A percentile compares a stretch with the other conserved stretches of the same genome.
phyloP scores from a whole-genome alignment of 2,113 vertebrate species.

The Corydoras maculifer region DNA sequence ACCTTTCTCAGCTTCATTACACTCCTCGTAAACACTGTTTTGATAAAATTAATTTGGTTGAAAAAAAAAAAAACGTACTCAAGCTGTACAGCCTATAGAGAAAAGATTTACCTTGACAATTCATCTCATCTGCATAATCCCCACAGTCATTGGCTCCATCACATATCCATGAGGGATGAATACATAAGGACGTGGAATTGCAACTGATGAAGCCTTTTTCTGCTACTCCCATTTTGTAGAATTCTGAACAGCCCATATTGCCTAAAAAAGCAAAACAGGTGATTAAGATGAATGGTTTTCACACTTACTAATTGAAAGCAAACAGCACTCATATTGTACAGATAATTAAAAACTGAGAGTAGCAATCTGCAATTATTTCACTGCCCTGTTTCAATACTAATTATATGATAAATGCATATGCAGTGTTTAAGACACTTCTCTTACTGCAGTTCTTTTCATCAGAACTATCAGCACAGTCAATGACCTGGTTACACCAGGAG shows the following conservation, averaged over 20 bases:
- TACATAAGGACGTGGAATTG: conserved; percentile 91
- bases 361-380: no score
- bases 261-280: conserved; percentile 62
- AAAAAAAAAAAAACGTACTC: conserved; percentile 38
- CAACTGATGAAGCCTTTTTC: conserved; percentile 87
- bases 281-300: neutral
- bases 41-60: conserved; percentile 40
- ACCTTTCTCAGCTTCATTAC: conserved; percentile 42
- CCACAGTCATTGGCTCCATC: conserved; percentile 97
- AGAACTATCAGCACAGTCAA: conserved; percentile 89
- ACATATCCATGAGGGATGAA: conserved; percentile 90
- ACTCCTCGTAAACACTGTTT: conserved; percentile 41
- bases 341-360: no score
- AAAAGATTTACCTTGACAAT: conserved; percentile 86
- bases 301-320: neutral
- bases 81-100: conserved; percentile 33
- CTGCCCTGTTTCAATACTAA: no score
- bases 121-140: conserved; percentile 90
- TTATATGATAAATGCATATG: no score
- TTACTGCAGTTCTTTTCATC: conserved; percentile 95
- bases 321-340: no score
- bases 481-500: conserved; percentile 88
- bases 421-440: conserved; percentile 39
- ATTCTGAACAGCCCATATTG: conserved; percentile 83
- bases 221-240: conserved; percentile 90